Conservation (phyloP, 2,113 vertebrate genomes). For the Genyomyrus donnyi region DNA sequence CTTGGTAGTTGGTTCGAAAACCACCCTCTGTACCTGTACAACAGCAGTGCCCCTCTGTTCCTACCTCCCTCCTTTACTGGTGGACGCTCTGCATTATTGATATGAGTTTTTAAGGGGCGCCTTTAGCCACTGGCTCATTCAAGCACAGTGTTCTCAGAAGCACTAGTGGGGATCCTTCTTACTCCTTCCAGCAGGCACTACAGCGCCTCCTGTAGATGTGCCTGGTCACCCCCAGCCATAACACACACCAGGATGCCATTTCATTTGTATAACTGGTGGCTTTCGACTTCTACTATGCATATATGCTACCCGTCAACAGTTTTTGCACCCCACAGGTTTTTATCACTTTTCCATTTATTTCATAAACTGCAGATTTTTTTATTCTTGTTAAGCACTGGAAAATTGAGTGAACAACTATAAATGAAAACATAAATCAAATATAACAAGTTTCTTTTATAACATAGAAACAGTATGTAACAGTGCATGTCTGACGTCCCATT, state of each 20-base stretch:
- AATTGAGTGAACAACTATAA: too few relatives aligned
- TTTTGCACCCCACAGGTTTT: too few relatives aligned
- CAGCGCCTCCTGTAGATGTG: background rate
- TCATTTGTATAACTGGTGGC: background rate
- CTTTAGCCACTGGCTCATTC: background rate
- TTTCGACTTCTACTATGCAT: background rate
- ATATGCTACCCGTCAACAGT: background rate
- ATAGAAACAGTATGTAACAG: too few relatives aligned
- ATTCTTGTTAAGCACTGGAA: too few relatives aligned
- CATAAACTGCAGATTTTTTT: too few relatives aligned
- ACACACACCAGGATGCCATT: background rate
- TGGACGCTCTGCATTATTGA: background rate
- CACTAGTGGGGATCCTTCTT: background rate
- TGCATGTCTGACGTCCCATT: too few relatives aligned
- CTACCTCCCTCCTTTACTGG: background rate
- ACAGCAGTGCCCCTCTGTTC: background rate
- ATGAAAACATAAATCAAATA: too few relatives aligned
- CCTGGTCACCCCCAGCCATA: background rate
- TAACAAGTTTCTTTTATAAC: too few relatives aligned
- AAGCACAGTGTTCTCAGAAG: background rate
- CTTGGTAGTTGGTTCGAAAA: background rate
- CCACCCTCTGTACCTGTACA: background rate
- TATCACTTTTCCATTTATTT: too few relatives aligned
- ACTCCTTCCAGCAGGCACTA: background rate
- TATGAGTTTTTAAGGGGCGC: background rate